Evolutionary conservation across 2,888 invertebrate genomes (phyloP), one percentile per base, ranked within the genome.

Genomic region (Resseliella maxima): DNA sequence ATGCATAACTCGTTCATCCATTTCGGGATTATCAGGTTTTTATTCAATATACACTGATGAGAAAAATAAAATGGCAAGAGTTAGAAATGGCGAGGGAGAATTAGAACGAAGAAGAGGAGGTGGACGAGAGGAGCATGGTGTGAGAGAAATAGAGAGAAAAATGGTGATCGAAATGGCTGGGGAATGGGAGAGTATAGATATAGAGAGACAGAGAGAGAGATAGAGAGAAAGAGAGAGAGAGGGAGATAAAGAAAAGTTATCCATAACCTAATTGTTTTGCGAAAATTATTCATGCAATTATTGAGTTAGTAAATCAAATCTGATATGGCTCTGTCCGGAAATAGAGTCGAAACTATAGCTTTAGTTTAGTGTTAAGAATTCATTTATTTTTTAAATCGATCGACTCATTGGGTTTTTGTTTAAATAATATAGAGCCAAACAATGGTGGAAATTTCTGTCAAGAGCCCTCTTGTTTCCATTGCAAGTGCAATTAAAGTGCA

Each of bases 301-400:
- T 72, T 72, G 72, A 27, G 72, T 72, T 31, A 72, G 72, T 72
- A 72, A 72, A 72, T 72, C 72, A 72, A 72, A 72, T 72, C 31
- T n/a, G 72, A 72, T 31, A 59, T 24, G 41, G 6, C 50, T 18
- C 18, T 18, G 31, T 35, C 35, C 72, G 35, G 15, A 72, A 31
- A 72, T 72, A 31, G 35, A 72, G 15, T 72, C 35, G 31, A 35
- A 72, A 72, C 15, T 15, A 3, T 31, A 35, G 15, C 21, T 8
- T 31, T 24, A 24, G 3, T n/a, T 59, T 3, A 2, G 27, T 24
- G 24, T 59, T 5, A 18, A 18, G 59, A 59, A 27, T 59, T 59
- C 59, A 59, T 59, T 59, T 59, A 59, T 10, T 72, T 72, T 72
- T 72, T 31, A 31, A 72, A 72, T 72, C 72, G 72, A 72, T 72